Evolutionary conservation across 1,140 invertebrate genomes (phyloP), one percentile per base, ranked within the genome.

Genomic region (Pomacea maculata): DNA sequence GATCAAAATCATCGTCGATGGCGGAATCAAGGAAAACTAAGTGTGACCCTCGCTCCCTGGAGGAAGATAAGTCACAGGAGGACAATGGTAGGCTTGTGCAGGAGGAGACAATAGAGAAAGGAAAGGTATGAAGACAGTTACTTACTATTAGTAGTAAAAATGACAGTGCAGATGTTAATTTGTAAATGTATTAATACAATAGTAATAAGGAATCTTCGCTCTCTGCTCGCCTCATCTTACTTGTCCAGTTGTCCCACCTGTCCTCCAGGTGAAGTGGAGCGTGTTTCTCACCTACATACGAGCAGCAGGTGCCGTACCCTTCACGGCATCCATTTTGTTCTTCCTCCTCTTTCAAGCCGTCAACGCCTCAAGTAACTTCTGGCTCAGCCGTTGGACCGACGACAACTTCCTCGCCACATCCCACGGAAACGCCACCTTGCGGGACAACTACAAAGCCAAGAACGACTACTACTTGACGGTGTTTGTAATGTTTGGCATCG

Each of bases 201-300:
- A 6, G 34, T 45, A 45, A 45, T 45, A 45, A 45, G 34, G 6
- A 2, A 45, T 2, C 34, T 4, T 45, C 34, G 34, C 34, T 45
- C 34, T 45, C 34, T 45, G 3, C 34, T 6, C 34, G 3, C 34
- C 25, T 25, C 25, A 25, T 25, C 25, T 45, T 45, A 45, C 34
- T 45, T 45, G 34, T 45, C 34, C 34, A 45, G 6, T 6, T 45
- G 34, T 45, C 21, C 10, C 12, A 11, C 34, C 0, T 55, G 12
- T 19, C 29, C 8, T 92, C 52, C 90, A 96, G 95, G 95, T 97
- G 0, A 96, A 97, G 93, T 95, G 95, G 93, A 91, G 92, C 78
- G 96, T 99, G 0, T 98, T 98, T 92, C 93, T 95, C 79, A 94
- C 97, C 89, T 98, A 98, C 88, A 92, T 97, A 81, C 94, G 93